These are phyloP conservation scores for Asarcornis scutulata DNA, from an alignment of 2,113 vertebrate species.

Conservation along the genomic window DNA sequence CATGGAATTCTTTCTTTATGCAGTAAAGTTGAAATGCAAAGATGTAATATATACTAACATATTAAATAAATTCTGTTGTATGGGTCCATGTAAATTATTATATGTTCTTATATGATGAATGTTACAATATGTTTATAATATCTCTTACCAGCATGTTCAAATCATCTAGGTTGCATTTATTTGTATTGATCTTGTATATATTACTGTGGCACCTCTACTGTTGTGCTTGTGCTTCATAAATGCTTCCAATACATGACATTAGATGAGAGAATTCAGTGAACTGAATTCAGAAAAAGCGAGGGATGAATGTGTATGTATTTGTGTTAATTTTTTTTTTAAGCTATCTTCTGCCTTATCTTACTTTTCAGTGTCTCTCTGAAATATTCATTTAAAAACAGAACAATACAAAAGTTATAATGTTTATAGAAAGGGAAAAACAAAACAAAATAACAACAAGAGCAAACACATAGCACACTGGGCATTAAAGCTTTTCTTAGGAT, in stretches of 20 bases:
- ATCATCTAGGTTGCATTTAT: not conserved
- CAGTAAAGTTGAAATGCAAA: not conserved
- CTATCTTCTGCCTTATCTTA: not conserved
- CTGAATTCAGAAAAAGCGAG: not conserved
- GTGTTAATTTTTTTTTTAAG: not conserved
- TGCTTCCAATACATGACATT: not conserved
- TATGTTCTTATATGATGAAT: not conserved
- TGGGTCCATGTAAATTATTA: not conserved
- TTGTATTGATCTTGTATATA: conserved; percentile 4
- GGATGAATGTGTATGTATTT: not conserved
- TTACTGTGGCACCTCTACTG: not conserved
- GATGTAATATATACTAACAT: not conserved
- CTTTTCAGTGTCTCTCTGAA: not conserved
- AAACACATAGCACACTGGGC: too few species aligned
- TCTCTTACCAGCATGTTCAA: not conserved
- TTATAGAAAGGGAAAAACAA: not conserved
- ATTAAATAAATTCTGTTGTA: not conserved
- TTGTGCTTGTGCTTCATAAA: not conserved
- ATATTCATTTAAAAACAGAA: not conserved
- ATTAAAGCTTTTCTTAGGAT: not conserved
- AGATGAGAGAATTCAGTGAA: not conserved
- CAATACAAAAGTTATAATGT: fast-evolving
- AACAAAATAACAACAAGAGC: not conserved
- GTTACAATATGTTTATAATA: not conserved
- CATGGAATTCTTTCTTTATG: not conserved